Evolutionary conservation across 2,113 vertebrate species (phyloP).

Genomic region (Drymodes brunneopygia): DNA sequence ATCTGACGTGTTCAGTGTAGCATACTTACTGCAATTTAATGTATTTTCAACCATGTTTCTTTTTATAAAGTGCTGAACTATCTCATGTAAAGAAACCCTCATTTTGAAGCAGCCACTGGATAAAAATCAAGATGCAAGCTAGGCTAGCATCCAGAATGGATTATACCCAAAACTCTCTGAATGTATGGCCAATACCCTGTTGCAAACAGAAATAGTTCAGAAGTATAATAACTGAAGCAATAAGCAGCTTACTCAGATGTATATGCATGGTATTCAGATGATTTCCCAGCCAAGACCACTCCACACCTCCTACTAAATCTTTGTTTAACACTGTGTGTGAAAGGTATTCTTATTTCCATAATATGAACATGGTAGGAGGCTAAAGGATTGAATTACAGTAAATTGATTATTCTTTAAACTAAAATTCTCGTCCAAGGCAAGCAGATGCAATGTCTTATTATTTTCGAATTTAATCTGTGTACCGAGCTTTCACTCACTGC

Average conservation of each 20-base stretch:
- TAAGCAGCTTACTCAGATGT: background rate
- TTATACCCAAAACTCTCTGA: background rate
- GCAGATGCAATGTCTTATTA: background rate
- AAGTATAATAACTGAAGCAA: background rate
- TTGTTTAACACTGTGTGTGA: background rate
- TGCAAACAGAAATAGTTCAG: background rate
- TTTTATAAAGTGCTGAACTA: background rate
- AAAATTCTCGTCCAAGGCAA: background rate
- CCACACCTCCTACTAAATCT: background rate
- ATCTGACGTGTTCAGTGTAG: slow-evolving; percentile 6
- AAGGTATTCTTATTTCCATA: background rate
- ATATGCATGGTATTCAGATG: background rate
- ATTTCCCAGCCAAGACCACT: background rate
- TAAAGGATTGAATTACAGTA: background rate
- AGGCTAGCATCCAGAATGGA: background rate
- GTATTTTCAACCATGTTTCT: background rate
- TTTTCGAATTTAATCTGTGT: background rate
- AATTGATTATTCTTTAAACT: background rate
- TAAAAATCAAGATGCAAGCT: background rate
- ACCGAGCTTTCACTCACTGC: background rate
- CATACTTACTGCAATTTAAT: background rate
- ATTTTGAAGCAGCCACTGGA: background rate
- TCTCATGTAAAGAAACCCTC: background rate
- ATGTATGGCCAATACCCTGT: background rate
- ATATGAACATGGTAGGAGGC: background rate